These are phyloP conservation scores for Apomyelois bistriatella DNA, from an alignment of 2,888 invertebrate genomes.

Conservation along the genomic window DNA sequence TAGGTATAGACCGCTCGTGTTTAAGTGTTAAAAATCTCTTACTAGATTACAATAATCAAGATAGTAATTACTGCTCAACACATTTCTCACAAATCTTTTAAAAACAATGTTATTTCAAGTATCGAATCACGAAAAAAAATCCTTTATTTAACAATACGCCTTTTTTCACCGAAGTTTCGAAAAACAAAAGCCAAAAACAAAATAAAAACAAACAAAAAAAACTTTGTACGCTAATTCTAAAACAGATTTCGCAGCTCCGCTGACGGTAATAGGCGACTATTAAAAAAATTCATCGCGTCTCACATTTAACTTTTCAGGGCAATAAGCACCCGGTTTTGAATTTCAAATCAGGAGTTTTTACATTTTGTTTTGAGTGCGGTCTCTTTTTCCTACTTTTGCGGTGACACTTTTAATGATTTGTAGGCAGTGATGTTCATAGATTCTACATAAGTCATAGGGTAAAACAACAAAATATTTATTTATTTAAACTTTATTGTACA, in stretches of 20 bases:
- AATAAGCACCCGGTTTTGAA: slow-evolving; percentile 50
- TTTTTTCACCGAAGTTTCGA: too few relatives aligned
- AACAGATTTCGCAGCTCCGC: neutral
- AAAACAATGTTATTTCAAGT: too few relatives aligned
- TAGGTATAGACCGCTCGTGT: too few relatives aligned
- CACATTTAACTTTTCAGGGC: slow-evolving; percentile 42
- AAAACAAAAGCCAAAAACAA: neutral
- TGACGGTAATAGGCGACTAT: slow-evolving; percentile 7
- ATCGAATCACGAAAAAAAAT: too few relatives aligned
- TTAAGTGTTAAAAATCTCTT: too few relatives aligned
- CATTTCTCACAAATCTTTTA: too few relatives aligned
- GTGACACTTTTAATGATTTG: neutral
- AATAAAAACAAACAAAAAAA: neutral
- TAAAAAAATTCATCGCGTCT: slow-evolving; percentile 37
- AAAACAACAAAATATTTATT: too few relatives aligned
- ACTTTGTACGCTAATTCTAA: neutral
- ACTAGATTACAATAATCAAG: too few relatives aligned
- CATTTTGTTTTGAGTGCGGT: slow-evolving; percentile 40
- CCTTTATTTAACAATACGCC: too few relatives aligned
- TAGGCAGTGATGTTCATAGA: too few relatives aligned
- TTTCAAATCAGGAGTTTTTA: slow-evolving; percentile 51
- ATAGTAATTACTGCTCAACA: too few relatives aligned
- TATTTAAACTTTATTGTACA: neutral
- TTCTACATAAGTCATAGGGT: too few relatives aligned
- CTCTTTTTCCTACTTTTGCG: slow-evolving; percentile 17